A percentile compares a stretch with the other conserved stretches of the same genome.
phyloP scores from a whole-genome alignment of 2,797 vertebrate genomes.

The Leptoclinus maculatus region DNA sequence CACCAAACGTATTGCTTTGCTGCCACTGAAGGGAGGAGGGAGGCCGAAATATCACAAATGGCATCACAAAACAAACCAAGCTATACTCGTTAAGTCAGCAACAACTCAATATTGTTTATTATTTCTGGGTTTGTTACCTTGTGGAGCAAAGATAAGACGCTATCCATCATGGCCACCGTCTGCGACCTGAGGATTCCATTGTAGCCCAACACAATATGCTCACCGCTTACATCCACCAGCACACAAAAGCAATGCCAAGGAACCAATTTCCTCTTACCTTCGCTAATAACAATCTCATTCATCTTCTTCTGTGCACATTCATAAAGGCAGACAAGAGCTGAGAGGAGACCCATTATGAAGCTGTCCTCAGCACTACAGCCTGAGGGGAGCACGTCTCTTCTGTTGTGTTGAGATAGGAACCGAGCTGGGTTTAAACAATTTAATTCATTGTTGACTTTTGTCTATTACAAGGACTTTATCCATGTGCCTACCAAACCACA shows the following conservation, averaged over 20 bases:
- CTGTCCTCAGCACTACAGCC: slow-evolving; percentile 51
- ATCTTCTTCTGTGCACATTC: slow-evolving; percentile 71
- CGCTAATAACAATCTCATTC: slow-evolving; percentile 80
- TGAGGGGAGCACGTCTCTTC: slow-evolving; percentile 23
- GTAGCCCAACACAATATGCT: slow-evolving; percentile 70
- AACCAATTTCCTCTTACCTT: slow-evolving; percentile 80
- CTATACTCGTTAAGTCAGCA: slow-evolving; percentile 45
- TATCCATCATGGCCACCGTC: slow-evolving; percentile 70
- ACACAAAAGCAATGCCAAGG: slow-evolving; percentile 72
- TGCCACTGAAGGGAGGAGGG: slow-evolving; percentile 19
- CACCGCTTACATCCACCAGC: slow-evolving; percentile 65
- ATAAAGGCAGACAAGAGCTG: slow-evolving; percentile 65
- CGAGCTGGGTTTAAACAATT: slow-evolving; percentile 8
- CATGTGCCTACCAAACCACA: not conserved
- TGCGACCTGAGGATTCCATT: slow-evolving; percentile 75
- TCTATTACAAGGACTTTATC: not conserved
- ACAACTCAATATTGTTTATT: slow-evolving; percentile 72
- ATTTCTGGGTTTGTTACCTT: slow-evolving; percentile 64
- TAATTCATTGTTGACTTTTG: slow-evolving; percentile 16
- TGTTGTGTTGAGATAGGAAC: slow-evolving; percentile 38
- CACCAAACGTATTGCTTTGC: slow-evolving; percentile 63
- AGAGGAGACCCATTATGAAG: slow-evolving; percentile 70
- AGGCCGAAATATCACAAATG: slow-evolving; percentile 44
- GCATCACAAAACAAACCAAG: slow-evolving; percentile 50
- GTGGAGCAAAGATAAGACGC: slow-evolving; percentile 70